These are phyloP conservation scores for Pteromalus puparum DNA, from an alignment of 1,140 invertebrate species.

Conservation along the genomic window DNA sequence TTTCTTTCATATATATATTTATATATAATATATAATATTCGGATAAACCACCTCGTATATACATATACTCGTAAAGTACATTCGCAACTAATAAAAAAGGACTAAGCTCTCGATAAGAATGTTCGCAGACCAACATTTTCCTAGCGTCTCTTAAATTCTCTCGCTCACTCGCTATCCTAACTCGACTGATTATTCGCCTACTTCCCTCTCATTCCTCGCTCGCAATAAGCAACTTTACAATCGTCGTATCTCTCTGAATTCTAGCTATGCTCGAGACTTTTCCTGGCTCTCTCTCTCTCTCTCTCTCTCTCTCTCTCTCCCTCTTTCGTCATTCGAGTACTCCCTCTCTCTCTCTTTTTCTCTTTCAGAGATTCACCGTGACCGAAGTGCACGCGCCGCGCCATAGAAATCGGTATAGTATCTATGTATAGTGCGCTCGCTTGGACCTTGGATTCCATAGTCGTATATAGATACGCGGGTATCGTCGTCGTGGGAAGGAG, in stretches of 20 bases:
- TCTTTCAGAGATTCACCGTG: constrained; percentile 12
- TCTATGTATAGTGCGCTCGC: background rate
- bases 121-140: constrained; percentile 51
- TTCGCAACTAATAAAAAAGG: constrained; percentile 70
- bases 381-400: constrained; percentile 20
- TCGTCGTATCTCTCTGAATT: too few species aligned
- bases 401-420: background rate
- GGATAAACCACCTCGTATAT: constrained; percentile 62
- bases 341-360: background rate
- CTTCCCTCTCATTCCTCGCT: background rate
- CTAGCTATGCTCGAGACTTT: too few species aligned
- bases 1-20: constrained; percentile 51
- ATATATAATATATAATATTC: constrained; percentile 64
- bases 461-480: background rate
- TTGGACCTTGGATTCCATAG: background rate
- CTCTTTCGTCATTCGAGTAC: background rate
- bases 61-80: constrained; percentile 63
- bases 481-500: background rate
- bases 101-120: constrained; percentile 70
- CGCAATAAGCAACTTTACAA: too few species aligned
- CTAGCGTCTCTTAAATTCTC: constrained; percentile 10
- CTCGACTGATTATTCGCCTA: constrained; percentile 5
- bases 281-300: background rate
- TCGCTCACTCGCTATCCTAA: constrained; percentile 23
- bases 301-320: background rate